These are phyloP conservation scores for Gymnoscopelus braueri DNA, from an alignment of 2,797 vertebrate species.

Conservation along the genomic window DNA sequence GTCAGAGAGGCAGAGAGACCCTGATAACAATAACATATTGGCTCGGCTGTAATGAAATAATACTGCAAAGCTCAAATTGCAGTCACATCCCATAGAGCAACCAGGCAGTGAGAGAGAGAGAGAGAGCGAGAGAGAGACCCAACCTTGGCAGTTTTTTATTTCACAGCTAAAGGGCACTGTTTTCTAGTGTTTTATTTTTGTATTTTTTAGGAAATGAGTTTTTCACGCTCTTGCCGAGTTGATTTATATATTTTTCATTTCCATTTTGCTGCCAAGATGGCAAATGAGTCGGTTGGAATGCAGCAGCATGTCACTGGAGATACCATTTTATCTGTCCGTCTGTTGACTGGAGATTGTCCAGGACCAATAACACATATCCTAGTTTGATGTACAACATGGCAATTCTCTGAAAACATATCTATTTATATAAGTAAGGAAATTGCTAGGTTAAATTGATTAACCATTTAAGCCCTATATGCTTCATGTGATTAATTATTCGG, in stretches of 20 bases:
- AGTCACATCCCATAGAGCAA: slow-evolving; percentile 40
- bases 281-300: slow-evolving; percentile 48
- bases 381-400: slow-evolving; percentile 60
- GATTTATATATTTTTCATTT: slow-evolving; percentile 57
- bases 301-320: slow-evolving; percentile 59
- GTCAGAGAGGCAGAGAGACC: slow-evolving; percentile 48
- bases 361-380: slow-evolving; percentile 59
- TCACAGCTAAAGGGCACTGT: slow-evolving; percentile 45
- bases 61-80: slow-evolving; percentile 46
- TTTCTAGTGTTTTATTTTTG: slow-evolving; percentile 42
- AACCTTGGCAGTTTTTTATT: slow-evolving; percentile 51
- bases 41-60: slow-evolving; percentile 66
- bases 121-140: slow-evolving; percentile 38
- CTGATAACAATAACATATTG: slow-evolving; percentile 73
- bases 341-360: slow-evolving; percentile 66
- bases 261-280: slow-evolving; percentile 53
- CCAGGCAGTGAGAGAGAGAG: slow-evolving; percentile 15
- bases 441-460: slow-evolving; percentile 50
- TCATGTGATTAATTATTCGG: no score
- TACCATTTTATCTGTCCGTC: slow-evolving; percentile 61
- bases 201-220: slow-evolving; percentile 45
- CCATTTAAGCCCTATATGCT: slow-evolving; percentile 1
- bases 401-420: slow-evolving; percentile 41
- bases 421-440: slow-evolving; percentile 41
- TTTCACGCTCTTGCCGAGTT: slow-evolving; percentile 39